Base-by-base conservation (phyloP, 2,113 vertebrate species). In the Hippocampus abdominalis region DNA sequence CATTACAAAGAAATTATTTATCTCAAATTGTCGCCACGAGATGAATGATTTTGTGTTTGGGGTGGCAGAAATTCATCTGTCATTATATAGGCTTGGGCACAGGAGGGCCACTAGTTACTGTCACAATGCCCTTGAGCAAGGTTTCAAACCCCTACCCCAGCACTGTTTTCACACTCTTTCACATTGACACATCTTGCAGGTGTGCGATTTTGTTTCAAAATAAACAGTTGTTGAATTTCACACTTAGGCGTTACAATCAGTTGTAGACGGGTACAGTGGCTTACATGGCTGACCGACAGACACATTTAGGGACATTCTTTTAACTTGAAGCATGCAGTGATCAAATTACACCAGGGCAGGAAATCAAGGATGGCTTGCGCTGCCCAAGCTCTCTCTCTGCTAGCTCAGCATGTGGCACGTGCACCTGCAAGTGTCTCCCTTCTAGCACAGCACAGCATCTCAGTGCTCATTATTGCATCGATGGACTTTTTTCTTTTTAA, bases 341-440 rank as follows among this genome's bases (percentile, higher is more conserved):
- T 93, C 91, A 91, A 80, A 92, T 93, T 92, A 90, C 92, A 92
- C 91, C 78, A 87, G 67, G 80, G 75, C 75, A 91, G 91, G 91
- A 89, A 46, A 92, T 92, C 91, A 92, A 88, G 87, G 86, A 91
- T 86, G 86, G 84, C 85, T 83, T 79, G 75, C 86, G 78, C 81
- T 79, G 82, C 76, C 78, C 77, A 74, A 63, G 77, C 71, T 69
- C 68, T 64, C 68, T 64, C 39, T 84, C 51, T 84, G 85, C 90
- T 72, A 46, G 69, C 72, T 91, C 91, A 92, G 89, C 91, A 84
- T 27, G 64, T 74, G 80, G 76, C 74, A 54, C 70, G 69, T 75
- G 68, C n/a, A n/a, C 73, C 72, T 46, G 11, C 6, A 40, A 64
- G 39, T 70, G 63, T 66, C 65, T 68, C 56, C 13, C 49, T 61